These are phyloP conservation scores for Spodoptera littoralis DNA, from an alignment of 2,888 invertebrate species.

Conservation along the genomic window DNA sequence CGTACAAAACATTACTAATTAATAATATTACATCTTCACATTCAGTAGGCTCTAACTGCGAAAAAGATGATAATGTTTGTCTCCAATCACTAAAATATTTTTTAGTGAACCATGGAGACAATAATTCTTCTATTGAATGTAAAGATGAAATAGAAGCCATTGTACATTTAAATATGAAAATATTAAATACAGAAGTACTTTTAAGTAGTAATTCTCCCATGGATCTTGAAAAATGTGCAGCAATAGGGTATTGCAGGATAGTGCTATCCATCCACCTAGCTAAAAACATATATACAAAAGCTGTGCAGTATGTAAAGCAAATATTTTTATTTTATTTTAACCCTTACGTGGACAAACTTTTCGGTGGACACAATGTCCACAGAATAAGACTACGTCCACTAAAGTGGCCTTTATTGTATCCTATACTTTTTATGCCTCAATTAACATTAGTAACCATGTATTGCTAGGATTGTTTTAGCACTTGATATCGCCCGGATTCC, in stretches of 20 bases:
- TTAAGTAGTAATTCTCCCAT: background rate
- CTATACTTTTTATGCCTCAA: no score
- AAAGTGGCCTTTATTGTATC: background rate
- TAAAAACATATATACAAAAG: constrained; percentile 21
- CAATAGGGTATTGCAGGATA: constrained; percentile 40
- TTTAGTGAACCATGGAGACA: constrained; percentile 3
- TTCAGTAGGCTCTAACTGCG: constrained; percentile 11
- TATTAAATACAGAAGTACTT: constrained; percentile 7
- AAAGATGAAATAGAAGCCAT: constrained; percentile 17
- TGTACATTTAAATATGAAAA: background rate
- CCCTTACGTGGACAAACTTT: constrained; percentile 11
- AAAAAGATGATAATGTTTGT: constrained; percentile 17
- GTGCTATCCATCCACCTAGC: constrained; percentile 36
- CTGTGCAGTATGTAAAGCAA: background rate
- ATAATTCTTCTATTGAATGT: constrained; percentile 9
- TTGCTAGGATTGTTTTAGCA: constrained; percentile 1
- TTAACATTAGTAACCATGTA: no score
- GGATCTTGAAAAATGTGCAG: constrained; percentile 31
- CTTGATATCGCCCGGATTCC: background rate
- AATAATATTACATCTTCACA: no score
- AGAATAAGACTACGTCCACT: constrained; percentile 7
- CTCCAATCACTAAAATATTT: constrained; percentile 15
- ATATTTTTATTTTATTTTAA: no score
- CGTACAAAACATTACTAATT: no score
- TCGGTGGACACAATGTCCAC: constrained; percentile 10